Base-by-base conservation (phyloP, 2,113 vertebrate species). In the Ranitomeya variabilis region DNA sequence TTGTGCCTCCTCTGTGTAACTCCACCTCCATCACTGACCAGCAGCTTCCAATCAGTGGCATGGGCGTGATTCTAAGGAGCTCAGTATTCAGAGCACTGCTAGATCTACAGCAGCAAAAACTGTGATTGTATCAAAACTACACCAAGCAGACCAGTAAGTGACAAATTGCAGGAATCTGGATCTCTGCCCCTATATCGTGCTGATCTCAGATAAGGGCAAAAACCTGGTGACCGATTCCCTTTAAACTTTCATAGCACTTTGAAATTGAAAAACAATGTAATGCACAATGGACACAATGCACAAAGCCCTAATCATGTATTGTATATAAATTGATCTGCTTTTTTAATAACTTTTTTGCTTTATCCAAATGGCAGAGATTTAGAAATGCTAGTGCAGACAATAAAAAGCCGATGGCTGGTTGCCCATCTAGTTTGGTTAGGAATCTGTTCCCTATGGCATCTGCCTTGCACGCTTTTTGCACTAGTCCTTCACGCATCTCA, bases 221-320 rank as follows among this genome's bases (percentile, higher is more conserved):
- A 45, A 45, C 37, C 37, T 45, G 37, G 37, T 45, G 37, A 45
- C 37, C 3, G 37, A 5, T 45, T 45, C 69, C 13, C 31, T n/a
- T 74, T 52, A 55, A 18, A 73, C 8, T 5, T 59, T 37, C 18
- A 59, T 15, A 85, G 67, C 67, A 85, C 64, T 69, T 85, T 85
- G n/a, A 85, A 18, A 19, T 64, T 45, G 6, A 0, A 83, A n/a
- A 83, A 52, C 37, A 60, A 16, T 18, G 16, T n/a, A 18, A 82
- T 82, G 37, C 59, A 19, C n/a, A 64, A 19, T 82, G 80, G 64
- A 64, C 18, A 82, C 60, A 31, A 31, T 31, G 26, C 26, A 31
- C n/a, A 31, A 19, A 62, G 19, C 31, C 26, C 14, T 11, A 4
- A 62, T 62, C 16, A 81, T 62, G 57, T 45, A 81, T 45, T 82